Evolutionary conservation across 2,888 invertebrate genomes (phyloP).

Genomic region (Cylloceria caligata): DNA sequence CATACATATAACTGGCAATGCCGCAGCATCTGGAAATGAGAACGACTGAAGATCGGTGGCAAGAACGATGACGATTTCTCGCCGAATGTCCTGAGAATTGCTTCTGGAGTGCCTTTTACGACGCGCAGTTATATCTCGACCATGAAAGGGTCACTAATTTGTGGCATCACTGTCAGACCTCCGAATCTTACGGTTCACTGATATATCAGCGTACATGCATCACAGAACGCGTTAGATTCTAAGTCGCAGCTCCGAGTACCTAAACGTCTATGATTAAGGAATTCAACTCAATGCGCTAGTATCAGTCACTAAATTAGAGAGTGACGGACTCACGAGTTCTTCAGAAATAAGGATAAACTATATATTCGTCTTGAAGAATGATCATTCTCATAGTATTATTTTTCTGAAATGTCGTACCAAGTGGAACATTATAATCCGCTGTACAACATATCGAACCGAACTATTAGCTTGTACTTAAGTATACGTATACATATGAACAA

Average conservation of each 20-base stretch:
- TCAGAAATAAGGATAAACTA: background rate
- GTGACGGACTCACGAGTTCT: background rate
- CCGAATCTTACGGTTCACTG: background rate
- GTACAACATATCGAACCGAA: no score
- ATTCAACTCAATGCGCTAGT: background rate
- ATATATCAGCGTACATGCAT: no score
- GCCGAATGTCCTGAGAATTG: slow-evolving; percentile 31
- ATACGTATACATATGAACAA: background rate
- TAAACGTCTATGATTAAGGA: background rate
- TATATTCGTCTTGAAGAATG: background rate
- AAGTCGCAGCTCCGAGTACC: background rate
- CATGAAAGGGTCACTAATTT: slow-evolving; percentile 29
- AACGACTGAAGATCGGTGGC: background rate
- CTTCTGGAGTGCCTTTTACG: slow-evolving; percentile 31
- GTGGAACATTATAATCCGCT: slow-evolving; percentile 2
- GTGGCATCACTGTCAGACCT: slow-evolving; percentile 35
- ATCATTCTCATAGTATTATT: background rate
- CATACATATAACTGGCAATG: background rate
- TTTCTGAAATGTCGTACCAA: background rate
- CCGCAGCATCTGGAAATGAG: background rate
- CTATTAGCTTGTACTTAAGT: no score
- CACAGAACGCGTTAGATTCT: background rate
- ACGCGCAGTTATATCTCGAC: slow-evolving; percentile 12
- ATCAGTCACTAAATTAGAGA: background rate
- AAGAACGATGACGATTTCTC: slow-evolving; percentile 35